Evolutionary conservation across 2,113 vertebrate genomes (phyloP).

Genomic region (Scomber colias): DNA sequence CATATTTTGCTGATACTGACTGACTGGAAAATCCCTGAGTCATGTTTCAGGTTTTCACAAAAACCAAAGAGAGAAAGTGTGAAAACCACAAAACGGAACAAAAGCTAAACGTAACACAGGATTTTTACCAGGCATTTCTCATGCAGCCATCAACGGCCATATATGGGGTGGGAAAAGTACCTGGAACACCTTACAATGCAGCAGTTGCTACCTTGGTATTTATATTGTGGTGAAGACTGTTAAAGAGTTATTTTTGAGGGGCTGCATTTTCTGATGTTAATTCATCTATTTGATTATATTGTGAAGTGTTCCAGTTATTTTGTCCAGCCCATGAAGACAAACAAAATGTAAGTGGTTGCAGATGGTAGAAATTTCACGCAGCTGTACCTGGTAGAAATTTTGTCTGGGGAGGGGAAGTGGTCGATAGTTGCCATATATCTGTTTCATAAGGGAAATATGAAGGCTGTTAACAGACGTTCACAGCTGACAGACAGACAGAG

Average conservation of each 20-base stretch:
- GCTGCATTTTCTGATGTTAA: too few species aligned
- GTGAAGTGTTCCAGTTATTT: constrained; percentile 25
- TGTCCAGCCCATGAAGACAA: constrained; percentile 7
- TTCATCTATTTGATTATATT: too few species aligned
- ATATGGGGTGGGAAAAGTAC: background rate
- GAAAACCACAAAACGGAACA: background rate
- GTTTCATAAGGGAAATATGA: constrained; percentile 22
- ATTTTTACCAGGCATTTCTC: constrained; percentile 3
- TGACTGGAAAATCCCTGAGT: background rate
- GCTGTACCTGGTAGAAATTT: constrained; percentile 50
- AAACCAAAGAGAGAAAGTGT: background rate
- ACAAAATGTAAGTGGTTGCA: constrained; percentile 12
- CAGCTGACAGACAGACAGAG: background rate
- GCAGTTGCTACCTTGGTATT: too few species aligned
- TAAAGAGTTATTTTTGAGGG: background rate
- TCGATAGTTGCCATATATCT: constrained; percentile 44
- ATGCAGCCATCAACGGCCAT: background rate
- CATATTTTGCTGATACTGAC: background rate
- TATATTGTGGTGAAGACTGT: too few species aligned
- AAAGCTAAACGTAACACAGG: background rate
- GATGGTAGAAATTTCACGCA: background rate
- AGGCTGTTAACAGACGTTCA: background rate
- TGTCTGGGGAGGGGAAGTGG: constrained; percentile 34
- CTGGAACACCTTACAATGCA: constrained; percentile 14
- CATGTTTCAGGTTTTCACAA: background rate